Evolutionary conservation across 2,113 vertebrate genomes (phyloP).

Genomic region (Osmerus eperlanus): DNA sequence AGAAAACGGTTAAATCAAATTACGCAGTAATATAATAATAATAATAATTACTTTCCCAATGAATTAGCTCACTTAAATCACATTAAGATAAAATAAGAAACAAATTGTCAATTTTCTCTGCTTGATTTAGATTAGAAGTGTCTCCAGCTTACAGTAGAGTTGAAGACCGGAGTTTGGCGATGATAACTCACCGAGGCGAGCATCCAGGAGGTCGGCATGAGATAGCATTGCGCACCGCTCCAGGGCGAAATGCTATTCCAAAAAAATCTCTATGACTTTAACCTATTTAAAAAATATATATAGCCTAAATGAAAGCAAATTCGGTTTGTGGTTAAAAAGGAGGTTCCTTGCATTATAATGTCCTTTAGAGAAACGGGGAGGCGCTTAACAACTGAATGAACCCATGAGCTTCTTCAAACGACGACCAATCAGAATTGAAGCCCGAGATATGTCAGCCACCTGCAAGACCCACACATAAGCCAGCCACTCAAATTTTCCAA

Average conservation of each 20-base stretch:
- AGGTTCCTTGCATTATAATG: conserved; percentile 97
- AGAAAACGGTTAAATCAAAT: conserved; percentile 89
- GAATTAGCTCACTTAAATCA: conserved; percentile 89
- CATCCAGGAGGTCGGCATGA: conserved; percentile 99
- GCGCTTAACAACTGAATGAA: conserved; percentile 92
- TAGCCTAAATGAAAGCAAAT: conserved; percentile 97
- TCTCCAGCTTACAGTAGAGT: conserved; percentile 77
- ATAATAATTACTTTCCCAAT: conserved; percentile 92
- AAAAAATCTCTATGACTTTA: conserved; percentile 89
- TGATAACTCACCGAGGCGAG: conserved; percentile 96
- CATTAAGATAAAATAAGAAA: conserved; percentile 88
- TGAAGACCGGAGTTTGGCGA: conserved; percentile 79
- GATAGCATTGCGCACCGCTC: conserved; percentile 97
- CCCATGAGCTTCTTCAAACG: conserved; percentile 85
- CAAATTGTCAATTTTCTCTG: conserved; percentile 91
- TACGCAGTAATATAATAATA: conserved; percentile 89
- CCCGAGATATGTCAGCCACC: conserved; percentile 76
- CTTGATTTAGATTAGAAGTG: conserved; percentile 68
- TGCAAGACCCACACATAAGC: conserved; percentile 45
- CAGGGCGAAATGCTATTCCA: conserved; percentile 85
- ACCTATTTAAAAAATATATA: conserved; percentile 96
- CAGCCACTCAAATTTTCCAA: conserved; percentile 47
- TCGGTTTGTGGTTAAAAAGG: conserved; percentile 98
- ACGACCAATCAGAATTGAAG: conserved; percentile 92
- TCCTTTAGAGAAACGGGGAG: conserved; percentile 95